Percentiles rank a stretch among this genome's conserved stretches.
phyloP scores from a whole-genome alignment of 2,888 invertebrate species.

The Yponomeuta malinellus region DNA sequence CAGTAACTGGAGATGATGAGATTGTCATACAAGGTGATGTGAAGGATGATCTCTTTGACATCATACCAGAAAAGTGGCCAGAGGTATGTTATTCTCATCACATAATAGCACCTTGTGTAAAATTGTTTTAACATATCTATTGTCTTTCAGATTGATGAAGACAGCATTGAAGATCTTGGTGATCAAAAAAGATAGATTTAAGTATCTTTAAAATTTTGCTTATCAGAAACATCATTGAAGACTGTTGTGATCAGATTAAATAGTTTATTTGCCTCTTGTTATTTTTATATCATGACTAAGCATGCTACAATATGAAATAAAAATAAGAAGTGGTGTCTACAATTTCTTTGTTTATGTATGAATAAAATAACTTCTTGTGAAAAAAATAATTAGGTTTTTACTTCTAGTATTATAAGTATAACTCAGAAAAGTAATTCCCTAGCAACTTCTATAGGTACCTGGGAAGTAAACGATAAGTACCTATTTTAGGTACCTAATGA shows the following conservation, averaged over 20 bases:
- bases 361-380: conserved; percentile 3
- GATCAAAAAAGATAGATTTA: conserved; percentile 89
- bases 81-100: conserved; percentile 75
- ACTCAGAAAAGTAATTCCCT: too few relatives aligned
- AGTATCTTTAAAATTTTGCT: conserved; percentile 20
- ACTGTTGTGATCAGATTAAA: conserved; percentile 11
- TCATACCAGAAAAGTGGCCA: conserved; percentile 99
- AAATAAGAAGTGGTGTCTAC: conserved; percentile 9
- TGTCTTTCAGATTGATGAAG: conserved; percentile 87
- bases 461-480: too few relatives aligned
- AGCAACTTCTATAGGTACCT: too few relatives aligned
- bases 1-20: conserved; percentile 98
- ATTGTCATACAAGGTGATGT: conserved; percentile 99
- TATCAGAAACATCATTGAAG: conserved; percentile 1
- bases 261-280: conserved; percentile 2
- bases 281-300: not conserved
- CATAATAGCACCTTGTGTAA: not conserved
- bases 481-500: too few relatives aligned
- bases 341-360: conserved; percentile 10
- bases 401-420: too few relatives aligned
- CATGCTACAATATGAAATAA: not conserved
- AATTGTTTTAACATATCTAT: conserved; percentile 18
- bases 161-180: conserved; percentile 93
- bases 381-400: not conserved
- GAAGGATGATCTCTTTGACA: conserved; percentile 97